Evolutionary conservation across 2,113 vertebrate genomes (phyloP).

Genomic region (Cnemophilus loriae): DNA sequence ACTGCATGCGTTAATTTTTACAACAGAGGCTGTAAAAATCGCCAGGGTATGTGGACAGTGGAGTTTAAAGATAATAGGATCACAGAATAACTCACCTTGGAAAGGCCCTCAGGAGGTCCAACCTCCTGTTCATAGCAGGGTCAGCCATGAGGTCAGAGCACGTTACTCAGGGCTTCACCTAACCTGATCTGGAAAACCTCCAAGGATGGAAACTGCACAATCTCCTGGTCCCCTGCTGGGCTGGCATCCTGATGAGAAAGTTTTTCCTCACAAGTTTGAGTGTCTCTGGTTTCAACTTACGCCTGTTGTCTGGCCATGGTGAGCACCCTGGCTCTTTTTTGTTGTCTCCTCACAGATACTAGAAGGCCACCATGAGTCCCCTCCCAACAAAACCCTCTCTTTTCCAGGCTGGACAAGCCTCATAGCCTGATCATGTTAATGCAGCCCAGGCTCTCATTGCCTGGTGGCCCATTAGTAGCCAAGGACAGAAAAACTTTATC

Average conservation of each 20-base stretch:
- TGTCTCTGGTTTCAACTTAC: not conserved
- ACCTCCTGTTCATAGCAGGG: not conserved
- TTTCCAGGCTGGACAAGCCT: not conserved
- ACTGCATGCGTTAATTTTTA: not conserved
- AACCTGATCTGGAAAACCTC: not conserved
- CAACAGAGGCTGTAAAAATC: not conserved
- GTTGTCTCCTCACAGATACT: not conserved
- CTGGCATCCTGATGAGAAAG: rapidly evolving
- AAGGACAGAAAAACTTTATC: not conserved
- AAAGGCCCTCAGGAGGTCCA: not conserved
- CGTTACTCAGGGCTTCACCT: not conserved
- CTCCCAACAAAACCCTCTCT: not conserved
- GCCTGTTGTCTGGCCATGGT: not conserved
- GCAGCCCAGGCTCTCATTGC: not conserved
- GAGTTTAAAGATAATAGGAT: not conserved
- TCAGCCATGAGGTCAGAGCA: not conserved
- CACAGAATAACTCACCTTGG: not conserved
- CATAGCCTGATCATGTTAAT: not conserved
- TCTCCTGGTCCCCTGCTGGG: not conserved
- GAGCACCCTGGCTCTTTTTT: not conserved
- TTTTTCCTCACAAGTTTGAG: not conserved
- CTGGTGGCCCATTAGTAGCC: not conserved
- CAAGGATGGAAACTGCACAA: not conserved
- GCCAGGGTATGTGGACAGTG: not conserved
- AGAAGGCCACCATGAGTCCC: not conserved